These are phyloP conservation scores for Grallaria varia DNA, from an alignment of 2,113 vertebrate genomes.

Conservation along the genomic window DNA sequence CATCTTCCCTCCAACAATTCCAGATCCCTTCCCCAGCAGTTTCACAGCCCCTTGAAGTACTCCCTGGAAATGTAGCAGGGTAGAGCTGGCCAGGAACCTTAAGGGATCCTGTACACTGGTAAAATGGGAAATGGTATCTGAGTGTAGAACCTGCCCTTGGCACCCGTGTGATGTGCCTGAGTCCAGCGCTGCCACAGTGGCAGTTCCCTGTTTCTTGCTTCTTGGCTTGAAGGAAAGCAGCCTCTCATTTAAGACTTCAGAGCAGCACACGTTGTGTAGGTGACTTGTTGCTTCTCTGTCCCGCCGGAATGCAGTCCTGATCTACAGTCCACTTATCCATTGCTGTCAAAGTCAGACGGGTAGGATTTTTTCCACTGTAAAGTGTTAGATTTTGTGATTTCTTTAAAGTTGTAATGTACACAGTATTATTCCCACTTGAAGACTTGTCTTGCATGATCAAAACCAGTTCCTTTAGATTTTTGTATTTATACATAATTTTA, in stretches of 20 bases:
- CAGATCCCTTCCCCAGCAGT: not conserved
- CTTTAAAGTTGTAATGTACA: not conserved
- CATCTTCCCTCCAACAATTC: not conserved
- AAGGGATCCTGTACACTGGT: not conserved
- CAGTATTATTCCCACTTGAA: not conserved
- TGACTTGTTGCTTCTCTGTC: not conserved
- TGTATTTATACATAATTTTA: not conserved
- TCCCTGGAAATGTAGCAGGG: not conserved
- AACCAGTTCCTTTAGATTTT: not conserved
- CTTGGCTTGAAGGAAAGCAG: not conserved
- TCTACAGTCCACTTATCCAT: not conserved
- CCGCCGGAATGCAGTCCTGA: not conserved
- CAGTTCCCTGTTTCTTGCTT: not conserved
- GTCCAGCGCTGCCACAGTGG: not conserved
- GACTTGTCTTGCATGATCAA: not conserved
- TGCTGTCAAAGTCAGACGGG: not conserved
- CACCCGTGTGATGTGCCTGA: fast-evolving
- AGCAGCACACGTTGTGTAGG: not conserved
- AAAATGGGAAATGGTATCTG: not conserved
- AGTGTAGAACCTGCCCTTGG: not conserved
- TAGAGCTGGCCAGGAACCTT: not conserved
- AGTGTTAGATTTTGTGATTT: not conserved
- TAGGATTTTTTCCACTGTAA: not conserved
- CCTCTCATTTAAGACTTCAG: not conserved
- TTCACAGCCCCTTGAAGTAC: not conserved